Evolutionary conservation across 2,888 invertebrate genomes (phyloP), one percentile per base, ranked within the genome.

Genomic region (Ypsolopha sequella): DNA sequence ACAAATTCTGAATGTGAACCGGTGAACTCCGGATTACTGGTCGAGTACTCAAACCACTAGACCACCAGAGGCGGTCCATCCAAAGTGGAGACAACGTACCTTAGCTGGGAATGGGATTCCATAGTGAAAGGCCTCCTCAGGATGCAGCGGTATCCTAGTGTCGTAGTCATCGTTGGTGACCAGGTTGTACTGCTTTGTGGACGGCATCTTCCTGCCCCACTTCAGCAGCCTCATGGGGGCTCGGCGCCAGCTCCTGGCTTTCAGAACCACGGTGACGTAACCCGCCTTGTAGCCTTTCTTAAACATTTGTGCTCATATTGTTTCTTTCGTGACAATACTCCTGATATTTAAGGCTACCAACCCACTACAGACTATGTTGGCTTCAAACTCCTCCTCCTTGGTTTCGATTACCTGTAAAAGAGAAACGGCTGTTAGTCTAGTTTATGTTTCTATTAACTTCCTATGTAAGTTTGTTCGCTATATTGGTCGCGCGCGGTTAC

Each of bases 51-150:
- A 39, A 39, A 39, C n/a, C 39, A 39, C 7, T 24, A 24, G 24
- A 24, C 24, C 4, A 24, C n/a, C 24, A 24, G 2, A 24, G 24
- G 4, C 4, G 24, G 24, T 24, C 4, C 24, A 2, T 24, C n/a
- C 4, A 24, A 24, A 24, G 24, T 24, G 4, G 24, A 3, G 24
- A 11, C 3, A 36, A 33, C 49, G 1, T n/a, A 98, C 98, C 95
- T 98, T 98, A 63, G 97, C 98, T 85, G 96, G 95, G 88, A 98
- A 99, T 65, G 94, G 92, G 78, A 99, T 98, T 64, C 99, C 99
- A 77, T 96, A 95, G 64, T 96, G 93, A 88, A 98, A 99, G 57
- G 98, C 98, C 84, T 98, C 97, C 61, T 99, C 99, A 55, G 97
- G 94, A 81, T 98, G 97, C 61, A 98, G 87, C n/a, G 98, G 98